Percentiles rank a stretch among this genome's conserved stretches.
phyloP scores from a whole-genome alignment of 1,140 invertebrate species.

The Aricia agestis region DNA sequence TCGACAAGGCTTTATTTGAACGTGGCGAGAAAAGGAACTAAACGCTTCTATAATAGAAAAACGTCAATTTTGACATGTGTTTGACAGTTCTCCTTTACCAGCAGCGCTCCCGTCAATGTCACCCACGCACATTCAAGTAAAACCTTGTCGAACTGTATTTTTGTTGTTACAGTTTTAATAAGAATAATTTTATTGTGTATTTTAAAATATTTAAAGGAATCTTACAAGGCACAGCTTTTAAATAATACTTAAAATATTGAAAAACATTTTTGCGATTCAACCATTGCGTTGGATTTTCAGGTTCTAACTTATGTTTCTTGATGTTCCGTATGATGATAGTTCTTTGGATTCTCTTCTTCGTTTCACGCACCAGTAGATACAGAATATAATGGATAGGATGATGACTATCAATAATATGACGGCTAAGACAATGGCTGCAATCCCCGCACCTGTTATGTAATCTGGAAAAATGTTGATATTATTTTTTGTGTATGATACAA shows the following conservation, averaged over 20 bases:
- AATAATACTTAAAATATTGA: background rate
- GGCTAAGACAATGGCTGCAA: constrained; percentile 77
- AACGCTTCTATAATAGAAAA: no score
- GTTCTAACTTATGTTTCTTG: constrained; percentile 41
- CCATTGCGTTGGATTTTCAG: no score
- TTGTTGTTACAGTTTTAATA: no score
- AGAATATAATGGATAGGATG: constrained; percentile 60
- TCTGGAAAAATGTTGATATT: constrained; percentile 45
- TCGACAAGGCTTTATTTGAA: no score
- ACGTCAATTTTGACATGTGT: no score
- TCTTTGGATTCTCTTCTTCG: constrained; percentile 69
- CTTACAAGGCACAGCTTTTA: constrained; percentile 9
- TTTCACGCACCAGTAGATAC: constrained; percentile 76
- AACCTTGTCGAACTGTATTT: no score
- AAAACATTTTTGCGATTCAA: background rate
- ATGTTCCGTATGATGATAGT: constrained; percentile 64
- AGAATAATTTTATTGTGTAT: background rate
- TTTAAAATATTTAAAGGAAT: background rate
- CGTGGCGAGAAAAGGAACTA: no score
- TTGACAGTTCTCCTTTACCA: no score
- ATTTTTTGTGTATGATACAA: background rate
- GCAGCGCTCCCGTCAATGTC: no score
- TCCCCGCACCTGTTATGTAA: constrained; percentile 65
- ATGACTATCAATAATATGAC: constrained; percentile 74
- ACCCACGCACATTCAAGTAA: no score